Conservation (phyloP, 2,888 invertebrate species). For the Lingula anatina region DNA sequence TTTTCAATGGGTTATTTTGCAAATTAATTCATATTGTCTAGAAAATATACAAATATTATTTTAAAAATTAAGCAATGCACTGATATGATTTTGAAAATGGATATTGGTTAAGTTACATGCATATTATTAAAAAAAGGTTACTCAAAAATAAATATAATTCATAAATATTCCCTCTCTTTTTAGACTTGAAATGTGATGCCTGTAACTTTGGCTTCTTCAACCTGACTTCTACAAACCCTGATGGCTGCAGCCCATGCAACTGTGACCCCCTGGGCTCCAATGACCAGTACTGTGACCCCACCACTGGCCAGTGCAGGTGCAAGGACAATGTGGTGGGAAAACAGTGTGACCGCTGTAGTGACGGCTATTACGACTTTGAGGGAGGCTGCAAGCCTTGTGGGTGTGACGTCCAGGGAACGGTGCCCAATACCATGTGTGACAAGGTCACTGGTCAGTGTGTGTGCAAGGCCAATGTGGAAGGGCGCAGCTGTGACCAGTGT, state of each 20-base stretch:
- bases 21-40: too few species aligned
- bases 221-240: constrained; percentile 24
- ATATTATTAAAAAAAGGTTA: too few species aligned
- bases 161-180: constrained; percentile 6
- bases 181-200: constrained; percentile 36
- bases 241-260: constrained; percentile 49
- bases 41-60: too few species aligned
- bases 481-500: constrained; percentile 37
- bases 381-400: constrained; percentile 33
- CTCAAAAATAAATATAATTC: too few species aligned
- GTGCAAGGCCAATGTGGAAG: constrained; percentile 37
- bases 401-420: constrained; percentile 29
- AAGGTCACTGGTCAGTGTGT: constrained; percentile 34
- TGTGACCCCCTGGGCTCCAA: constrained; percentile 50
- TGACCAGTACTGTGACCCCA: constrained; percentile 45
- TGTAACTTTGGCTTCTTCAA: constrained; percentile 65
- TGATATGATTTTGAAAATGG: too few species aligned
- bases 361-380: constrained; percentile 33
- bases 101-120: too few species aligned
- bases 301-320: constrained; percentile 43
- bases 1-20: not conserved
- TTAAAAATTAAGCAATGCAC: too few species aligned
- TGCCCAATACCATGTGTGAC: constrained; percentile 28
- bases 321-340: constrained; percentile 31
- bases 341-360: constrained; percentile 33